phyloP scores from a whole-genome alignment of 2,888 invertebrate species.

The Allacma fusca region DNA sequence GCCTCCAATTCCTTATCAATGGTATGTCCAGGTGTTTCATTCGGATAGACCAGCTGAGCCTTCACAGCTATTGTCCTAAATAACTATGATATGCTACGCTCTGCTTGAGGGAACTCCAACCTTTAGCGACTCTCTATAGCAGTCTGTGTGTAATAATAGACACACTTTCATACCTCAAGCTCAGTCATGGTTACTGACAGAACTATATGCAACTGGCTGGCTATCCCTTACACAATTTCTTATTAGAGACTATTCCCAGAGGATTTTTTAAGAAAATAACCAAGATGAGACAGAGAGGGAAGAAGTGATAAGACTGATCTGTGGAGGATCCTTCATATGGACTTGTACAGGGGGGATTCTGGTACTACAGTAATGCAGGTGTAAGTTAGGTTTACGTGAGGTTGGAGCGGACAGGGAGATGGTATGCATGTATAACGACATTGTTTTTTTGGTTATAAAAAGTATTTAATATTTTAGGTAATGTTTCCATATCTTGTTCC shows the following conservation, averaged over 20 bases:
- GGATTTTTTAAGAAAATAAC: background rate
- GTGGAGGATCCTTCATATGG: too few relatives aligned
- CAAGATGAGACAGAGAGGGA: background rate
- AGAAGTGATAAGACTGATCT: background rate
- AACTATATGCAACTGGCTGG: background rate
- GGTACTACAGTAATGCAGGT: too few relatives aligned
- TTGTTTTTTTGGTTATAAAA: background rate
- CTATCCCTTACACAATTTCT: background rate
- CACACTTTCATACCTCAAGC: constrained; percentile 16
- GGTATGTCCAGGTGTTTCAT: constrained; percentile 52
- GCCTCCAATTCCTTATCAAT: constrained; percentile 54
- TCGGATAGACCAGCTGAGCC: constrained; percentile 38
- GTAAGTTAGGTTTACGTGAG: too few relatives aligned
- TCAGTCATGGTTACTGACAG: background rate
- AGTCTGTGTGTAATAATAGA: background rate
- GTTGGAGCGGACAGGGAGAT: background rate
- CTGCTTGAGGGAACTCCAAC: constrained; percentile 40
- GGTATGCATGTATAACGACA: background rate
- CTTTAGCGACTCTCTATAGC: constrained; percentile 21
- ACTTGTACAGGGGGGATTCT: too few relatives aligned
- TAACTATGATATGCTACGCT: constrained; percentile 40
- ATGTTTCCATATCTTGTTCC: constrained; percentile 12
- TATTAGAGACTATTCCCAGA: background rate
- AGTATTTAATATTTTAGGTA: constrained; percentile 6
- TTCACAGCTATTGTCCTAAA: constrained; percentile 43